These are phyloP conservation scores for Heliconius erato DNA, from an alignment of 2,888 invertebrate species.

Conservation along the genomic window DNA sequence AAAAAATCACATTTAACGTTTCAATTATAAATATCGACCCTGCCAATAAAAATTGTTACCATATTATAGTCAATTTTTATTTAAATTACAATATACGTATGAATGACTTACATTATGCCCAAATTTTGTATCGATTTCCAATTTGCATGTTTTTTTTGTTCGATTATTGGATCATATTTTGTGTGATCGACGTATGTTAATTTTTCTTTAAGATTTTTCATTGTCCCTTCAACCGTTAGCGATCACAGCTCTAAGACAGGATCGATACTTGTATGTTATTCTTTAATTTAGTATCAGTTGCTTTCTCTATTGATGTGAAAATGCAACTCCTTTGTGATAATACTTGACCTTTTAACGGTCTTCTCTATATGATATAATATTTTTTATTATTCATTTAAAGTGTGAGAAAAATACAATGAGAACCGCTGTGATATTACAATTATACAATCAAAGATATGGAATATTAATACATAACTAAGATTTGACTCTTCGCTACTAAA, in stretches of 20 bases:
- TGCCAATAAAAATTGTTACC: slow-evolving; percentile 43
- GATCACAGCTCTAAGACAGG: slow-evolving; percentile 60
- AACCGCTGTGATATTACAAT: neutral
- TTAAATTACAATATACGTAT: slow-evolving; percentile 67
- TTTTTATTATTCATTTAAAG: neutral
- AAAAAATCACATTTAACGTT: slow-evolving; percentile 58
- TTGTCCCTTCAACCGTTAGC: slow-evolving; percentile 66
- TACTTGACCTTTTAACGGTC: slow-evolving; percentile 73
- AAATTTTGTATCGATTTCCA: slow-evolving; percentile 72
- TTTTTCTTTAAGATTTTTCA: slow-evolving; percentile 64
- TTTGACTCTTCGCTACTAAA: neutral
- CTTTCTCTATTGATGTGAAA: slow-evolving; percentile 75
- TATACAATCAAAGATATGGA: neutral
- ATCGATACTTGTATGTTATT: slow-evolving; percentile 75
- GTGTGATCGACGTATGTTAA: slow-evolving; percentile 83
- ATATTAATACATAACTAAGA: neutral
- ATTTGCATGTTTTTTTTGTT: slow-evolving; percentile 78
- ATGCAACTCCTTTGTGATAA: slow-evolving; percentile 60
- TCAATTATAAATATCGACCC: slow-evolving; percentile 60
- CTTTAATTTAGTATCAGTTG: slow-evolving; percentile 80
- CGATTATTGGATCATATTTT: slow-evolving; percentile 78
- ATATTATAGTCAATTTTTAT: slow-evolving; percentile 61
- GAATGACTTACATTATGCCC: slow-evolving; percentile 43
- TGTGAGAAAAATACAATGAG: slow-evolving; percentile 21
- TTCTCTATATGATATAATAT: slow-evolving; percentile 45